Base-by-base conservation (phyloP, 1,140 invertebrate species). In the Laupala kohalensis region DNA sequence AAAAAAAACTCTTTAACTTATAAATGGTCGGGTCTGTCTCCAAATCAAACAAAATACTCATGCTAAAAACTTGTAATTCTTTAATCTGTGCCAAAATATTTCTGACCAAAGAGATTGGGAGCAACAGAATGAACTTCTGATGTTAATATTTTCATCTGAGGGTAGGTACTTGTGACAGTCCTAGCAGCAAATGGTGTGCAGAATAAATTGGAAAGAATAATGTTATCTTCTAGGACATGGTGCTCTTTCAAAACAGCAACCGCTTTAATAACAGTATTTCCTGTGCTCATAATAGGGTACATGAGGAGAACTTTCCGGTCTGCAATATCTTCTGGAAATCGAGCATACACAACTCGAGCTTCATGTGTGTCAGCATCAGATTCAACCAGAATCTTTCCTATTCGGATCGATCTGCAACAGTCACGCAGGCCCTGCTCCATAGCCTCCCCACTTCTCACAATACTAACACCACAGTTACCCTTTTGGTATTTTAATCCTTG, bases 241-340 rank as follows among this genome's bases (percentile, higher is more conserved):
- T 98, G 94, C 76, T 97, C 94, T 76, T 94, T 93, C 23, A 98
- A 81, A 0, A 98, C 94, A 79, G 92, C 91, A 0, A 98, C 92
- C 4, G 96, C 94, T 85, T 96, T 91, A 76, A 92, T 88, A 24
- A 98, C 94, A 70, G 96, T 98, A 80, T 97, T 98, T 6, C 96
- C 96, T 28, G 95, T 96, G 75, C 94, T 96, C 93, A 98, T 96
- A 70, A 98, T 98, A 24, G 96, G 96, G 82, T 98, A 99, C 93
- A 99, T 96, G 0, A 99, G 85, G n/a, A 99, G 83, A 6, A 95
- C 94, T 83, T 96, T 95, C 75, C 96, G 84, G 65, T 89, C 85
- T 1, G 89, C 83, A 75, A 99, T 96, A 80, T 99, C 97, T 76
- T 96, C 93, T 1, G 96, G 97, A 80, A 99, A 96, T 81, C 98